Evolutionary conservation across 2,113 vertebrate species (phyloP).

Genomic region (Gymnorhina tibicen): DNA sequence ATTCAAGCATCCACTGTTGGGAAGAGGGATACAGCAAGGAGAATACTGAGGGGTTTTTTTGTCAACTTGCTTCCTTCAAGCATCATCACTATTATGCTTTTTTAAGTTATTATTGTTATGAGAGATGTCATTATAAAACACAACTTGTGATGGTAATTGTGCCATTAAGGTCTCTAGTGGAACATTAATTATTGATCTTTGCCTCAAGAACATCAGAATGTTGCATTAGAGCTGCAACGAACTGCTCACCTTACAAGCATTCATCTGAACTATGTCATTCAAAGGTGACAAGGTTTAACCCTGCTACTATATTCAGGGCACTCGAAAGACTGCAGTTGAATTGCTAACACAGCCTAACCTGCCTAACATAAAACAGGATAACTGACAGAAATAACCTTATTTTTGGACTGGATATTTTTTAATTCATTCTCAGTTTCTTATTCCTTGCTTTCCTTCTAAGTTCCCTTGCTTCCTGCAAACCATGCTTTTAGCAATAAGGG

Average conservation of each 20-base stretch:
- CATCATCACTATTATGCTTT: slow-evolving; percentile 23
- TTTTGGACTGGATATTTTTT: not conserved
- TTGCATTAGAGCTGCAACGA: slow-evolving; percentile 23
- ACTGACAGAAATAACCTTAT: not conserved
- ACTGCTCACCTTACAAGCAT: slow-evolving; percentile 49
- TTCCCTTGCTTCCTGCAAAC: not conserved
- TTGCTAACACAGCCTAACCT: not conserved
- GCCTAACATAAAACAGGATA: not conserved
- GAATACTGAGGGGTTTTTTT: not conserved
- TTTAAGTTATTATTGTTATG: slow-evolving; percentile 32
- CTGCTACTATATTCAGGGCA: not conserved
- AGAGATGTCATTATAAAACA: slow-evolving; percentile 23
- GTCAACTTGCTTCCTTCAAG: not conserved
- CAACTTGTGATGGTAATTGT: slow-evolving; percentile 29
- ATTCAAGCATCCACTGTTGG: not conserved
- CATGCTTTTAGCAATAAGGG: not conserved
- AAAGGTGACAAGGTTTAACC: slow-evolving; percentile 42
- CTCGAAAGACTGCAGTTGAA: not conserved
- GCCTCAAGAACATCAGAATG: slow-evolving; percentile 48
- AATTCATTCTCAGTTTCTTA: not conserved
- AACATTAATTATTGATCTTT: slow-evolving; percentile 63
- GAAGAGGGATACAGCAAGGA: not conserved
- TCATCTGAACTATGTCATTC: slow-evolving; percentile 35
- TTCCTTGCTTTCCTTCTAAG: not conserved
- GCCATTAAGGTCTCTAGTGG: slow-evolving; percentile 52